phyloP scores from a whole-genome alignment of 2,113 vertebrate species.

The Hydrochoerus hydrochaeris region DNA sequence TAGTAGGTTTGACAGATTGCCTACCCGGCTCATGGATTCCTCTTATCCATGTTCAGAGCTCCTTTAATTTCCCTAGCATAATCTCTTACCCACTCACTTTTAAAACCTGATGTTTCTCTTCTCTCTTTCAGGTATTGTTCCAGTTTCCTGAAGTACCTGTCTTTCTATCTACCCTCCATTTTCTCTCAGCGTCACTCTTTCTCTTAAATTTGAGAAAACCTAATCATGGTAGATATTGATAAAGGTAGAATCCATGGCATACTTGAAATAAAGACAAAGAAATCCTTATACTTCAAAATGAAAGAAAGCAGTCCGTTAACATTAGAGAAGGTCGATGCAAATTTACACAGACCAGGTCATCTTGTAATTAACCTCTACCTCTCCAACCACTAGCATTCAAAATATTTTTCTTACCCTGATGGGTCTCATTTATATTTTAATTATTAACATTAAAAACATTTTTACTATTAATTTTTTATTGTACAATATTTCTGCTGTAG shows the following conservation, averaged over 20 bases:
- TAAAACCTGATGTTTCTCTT: background rate
- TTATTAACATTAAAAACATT: constrained; percentile 48
- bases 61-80: background rate
- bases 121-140: background rate
- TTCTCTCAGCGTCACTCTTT: background rate
- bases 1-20: background rate
- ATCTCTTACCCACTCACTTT: background rate
- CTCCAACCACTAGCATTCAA: background rate
- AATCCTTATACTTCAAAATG: constrained; percentile 22
- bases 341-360: constrained; percentile 16
- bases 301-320: background rate
- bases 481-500: background rate
- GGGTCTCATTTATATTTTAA: constrained; percentile 41
- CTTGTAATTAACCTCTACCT: background rate
- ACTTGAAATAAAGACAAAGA: background rate
- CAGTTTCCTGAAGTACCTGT: background rate
- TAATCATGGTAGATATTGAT: background rate
- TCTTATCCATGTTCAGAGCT: background rate
- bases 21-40: background rate
- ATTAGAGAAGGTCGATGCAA: background rate
- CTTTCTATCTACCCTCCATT: background rate
- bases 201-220: background rate
- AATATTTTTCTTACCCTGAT: constrained; percentile 38
- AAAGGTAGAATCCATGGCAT: background rate
- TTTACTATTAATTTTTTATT: constrained; percentile 60